Conservation (phyloP, 2,888 invertebrate species). For the Drosophila maculinotata region DNA sequence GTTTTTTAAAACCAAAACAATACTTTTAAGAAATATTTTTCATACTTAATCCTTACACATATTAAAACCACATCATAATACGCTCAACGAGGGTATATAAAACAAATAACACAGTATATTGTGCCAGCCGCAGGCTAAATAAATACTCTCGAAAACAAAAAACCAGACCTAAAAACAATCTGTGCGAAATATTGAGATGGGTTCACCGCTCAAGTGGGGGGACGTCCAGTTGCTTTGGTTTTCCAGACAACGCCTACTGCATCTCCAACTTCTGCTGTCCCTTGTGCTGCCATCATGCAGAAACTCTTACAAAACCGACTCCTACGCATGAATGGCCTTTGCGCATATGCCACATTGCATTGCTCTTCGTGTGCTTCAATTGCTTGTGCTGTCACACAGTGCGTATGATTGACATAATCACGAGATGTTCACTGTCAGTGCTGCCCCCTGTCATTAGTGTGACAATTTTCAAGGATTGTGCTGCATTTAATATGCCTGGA, state of each 20-base stretch:
- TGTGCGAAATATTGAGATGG: conserved; percentile 9
- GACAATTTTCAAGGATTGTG: conserved; percentile 3
- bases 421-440: conserved; percentile 1
- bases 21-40: not conserved
- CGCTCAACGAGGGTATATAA: not conserved
- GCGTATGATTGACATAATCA: conserved; percentile 74
- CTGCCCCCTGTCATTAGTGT: conserved; percentile 33
- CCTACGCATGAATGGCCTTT: conserved; percentile 23
- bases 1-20: not conserved
- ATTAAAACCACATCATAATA: not conserved
- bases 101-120: conserved; percentile 20
- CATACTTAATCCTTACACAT: too few species aligned
- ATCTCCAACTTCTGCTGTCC: not conserved
- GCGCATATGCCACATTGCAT: conserved; percentile 32
- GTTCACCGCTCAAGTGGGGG: conserved; percentile 9
- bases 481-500: conserved; percentile 55
- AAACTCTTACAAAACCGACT: conserved; percentile 9
- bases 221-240: conserved; percentile 9
- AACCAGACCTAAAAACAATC: conserved; percentile 8
- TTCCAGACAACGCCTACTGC: conserved; percentile 18
- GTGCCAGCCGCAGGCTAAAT: conserved; percentile 32
- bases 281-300: conserved; percentile 13
- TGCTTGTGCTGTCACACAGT: conserved; percentile 45
- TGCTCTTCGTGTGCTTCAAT: conserved; percentile 31
- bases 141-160: conserved; percentile 29